Percentiles rank a stretch among this genome's conserved stretches.
Evolutionary conservation across 2,797 vertebrate genomes (phyloP).

Genomic region (Sylvia borin): DNA sequence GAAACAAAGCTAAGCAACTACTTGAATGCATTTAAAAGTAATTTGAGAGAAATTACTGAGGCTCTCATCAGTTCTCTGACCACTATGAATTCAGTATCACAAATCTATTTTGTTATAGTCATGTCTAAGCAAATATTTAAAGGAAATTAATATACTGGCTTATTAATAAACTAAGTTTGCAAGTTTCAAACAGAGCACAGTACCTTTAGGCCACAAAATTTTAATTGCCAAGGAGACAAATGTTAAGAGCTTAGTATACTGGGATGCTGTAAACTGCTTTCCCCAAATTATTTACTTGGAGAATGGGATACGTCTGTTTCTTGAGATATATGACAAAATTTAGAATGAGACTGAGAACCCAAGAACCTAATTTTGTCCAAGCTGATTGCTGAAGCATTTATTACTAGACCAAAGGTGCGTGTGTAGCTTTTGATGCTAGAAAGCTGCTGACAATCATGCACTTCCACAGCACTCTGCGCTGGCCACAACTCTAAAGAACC

Average conservation of each 20-base stretch:
- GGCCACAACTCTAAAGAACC: background rate
- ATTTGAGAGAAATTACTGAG: background rate
- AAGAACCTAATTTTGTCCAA: background rate
- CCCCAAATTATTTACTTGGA: background rate
- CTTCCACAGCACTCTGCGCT: background rate
- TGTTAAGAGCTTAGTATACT: background rate
- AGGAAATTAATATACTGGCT: background rate
- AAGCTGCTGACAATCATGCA: background rate
- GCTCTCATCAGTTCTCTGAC: background rate
- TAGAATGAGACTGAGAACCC: background rate
- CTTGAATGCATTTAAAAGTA: background rate
- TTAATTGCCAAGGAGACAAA: background rate
- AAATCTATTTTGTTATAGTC: background rate
- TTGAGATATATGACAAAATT: background rate
- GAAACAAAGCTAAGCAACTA: background rate
- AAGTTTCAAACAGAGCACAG: background rate
- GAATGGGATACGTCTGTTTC: background rate
- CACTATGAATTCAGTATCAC: background rate
- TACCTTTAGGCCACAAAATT: background rate
- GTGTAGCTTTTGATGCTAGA: background rate
- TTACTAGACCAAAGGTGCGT: background rate
- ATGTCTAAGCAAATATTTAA: background rate
- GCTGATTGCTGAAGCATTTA: background rate
- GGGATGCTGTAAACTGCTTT: background rate
- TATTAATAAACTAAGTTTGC: background rate